Evolutionary conservation across 2,113 vertebrate genomes (phyloP), one percentile per base, ranked within the genome.

Genomic region (Menidia beryllina): DNA sequence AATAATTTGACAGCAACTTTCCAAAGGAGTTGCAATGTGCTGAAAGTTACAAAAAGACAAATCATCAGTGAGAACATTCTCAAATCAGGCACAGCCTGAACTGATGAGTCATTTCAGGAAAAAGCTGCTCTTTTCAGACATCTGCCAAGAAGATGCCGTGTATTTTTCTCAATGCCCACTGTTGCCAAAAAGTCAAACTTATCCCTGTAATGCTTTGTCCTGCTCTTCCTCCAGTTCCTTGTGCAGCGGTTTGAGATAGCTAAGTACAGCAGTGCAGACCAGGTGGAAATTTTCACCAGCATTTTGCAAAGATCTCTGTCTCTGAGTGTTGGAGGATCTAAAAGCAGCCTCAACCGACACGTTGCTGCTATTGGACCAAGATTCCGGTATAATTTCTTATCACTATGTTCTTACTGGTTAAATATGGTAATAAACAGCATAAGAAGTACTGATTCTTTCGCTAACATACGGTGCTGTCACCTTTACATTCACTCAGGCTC

Each of bases 221-320:
- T 55, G 15, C 45, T 72, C 2, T 38, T 21, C 17, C 51, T 64
- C 4, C 58, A 99, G 97, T 99, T 99, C 86, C 89, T 99, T 88
- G 94, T 96, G 71, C 97, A 99, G 86, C 93, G 97, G 25, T 99
- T 99, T 79, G 97, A 99, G 87, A 98, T 99, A 14, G 97, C 97
- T 61, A 98, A 99, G 72, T 98, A 98, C 91, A 96, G 97, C 92
- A 99, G 97, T 64, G 96, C 94, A 1, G 97, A 99, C 91, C 97
- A 99, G 76, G 96, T 99, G 86, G 97, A 99, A 91, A 98, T 99
- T 72, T 98, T 99, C 89, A 96, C 94, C 41, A 91, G 94, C 73
- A 92, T 99, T 64, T 90, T 99, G 23, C 97, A 98, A 89, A 91
- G 97, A 5, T 97, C 97, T 5, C 91, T 99, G 49, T 96, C 95